phyloP scores from a whole-genome alignment of 1,140 invertebrate genomes.

The Magallana angulata region DNA sequence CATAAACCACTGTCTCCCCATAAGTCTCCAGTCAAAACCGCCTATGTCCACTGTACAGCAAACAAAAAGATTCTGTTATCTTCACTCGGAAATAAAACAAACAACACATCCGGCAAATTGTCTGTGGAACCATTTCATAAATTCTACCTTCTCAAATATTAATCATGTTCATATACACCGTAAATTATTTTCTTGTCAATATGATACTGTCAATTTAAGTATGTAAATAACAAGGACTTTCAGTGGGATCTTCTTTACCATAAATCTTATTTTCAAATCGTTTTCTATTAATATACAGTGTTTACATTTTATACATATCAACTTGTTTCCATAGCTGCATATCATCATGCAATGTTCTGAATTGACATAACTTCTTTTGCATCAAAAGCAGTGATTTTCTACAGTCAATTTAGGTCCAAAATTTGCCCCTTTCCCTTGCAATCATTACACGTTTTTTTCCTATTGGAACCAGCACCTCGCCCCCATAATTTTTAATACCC shows the following conservation, averaged over 20 bases:
- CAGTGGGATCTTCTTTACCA: neutral
- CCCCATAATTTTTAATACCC: too few relatives aligned
- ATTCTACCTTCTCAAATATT: conserved; percentile 21
- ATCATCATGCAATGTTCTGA: too few relatives aligned
- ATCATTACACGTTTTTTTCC: too few relatives aligned
- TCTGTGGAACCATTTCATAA: conserved; percentile 14
- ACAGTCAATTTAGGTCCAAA: too few relatives aligned
- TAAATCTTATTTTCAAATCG: neutral
- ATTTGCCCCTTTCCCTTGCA: too few relatives aligned
- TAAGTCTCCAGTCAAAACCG: neutral
- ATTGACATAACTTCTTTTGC: too few relatives aligned
- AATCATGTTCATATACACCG: neutral
- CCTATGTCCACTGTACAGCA: neutral
- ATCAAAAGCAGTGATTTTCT: too few relatives aligned
- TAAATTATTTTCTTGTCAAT: neutral
- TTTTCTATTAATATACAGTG: too few relatives aligned
- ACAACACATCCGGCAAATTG: neutral
- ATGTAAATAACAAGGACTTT: neutral
- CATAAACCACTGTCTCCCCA: too few relatives aligned
- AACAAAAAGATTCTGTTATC: neutral
- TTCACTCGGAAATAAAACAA: neutral
- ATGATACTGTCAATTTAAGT: neutral
- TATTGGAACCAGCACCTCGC: too few relatives aligned
- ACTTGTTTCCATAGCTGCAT: too few relatives aligned
- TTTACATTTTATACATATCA: too few relatives aligned